phyloP scores from a whole-genome alignment of 2,113 vertebrate species.

The Phoenicopterus ruber region DNA sequence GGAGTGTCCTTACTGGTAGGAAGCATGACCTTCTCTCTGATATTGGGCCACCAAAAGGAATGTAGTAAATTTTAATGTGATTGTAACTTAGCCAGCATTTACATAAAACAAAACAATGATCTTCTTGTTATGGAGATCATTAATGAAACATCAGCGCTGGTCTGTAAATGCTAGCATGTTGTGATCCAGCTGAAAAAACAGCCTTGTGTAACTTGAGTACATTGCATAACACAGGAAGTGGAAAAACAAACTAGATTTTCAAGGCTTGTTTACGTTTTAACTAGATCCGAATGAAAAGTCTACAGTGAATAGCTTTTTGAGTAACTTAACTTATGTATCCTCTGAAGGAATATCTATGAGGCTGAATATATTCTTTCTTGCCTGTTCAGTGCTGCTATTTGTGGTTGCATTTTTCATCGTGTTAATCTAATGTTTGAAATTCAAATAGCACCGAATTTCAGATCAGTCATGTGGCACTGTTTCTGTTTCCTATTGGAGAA shows the following conservation, averaged over 20 bases:
- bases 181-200: constrained; percentile 61
- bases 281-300: not conserved
- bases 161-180: constrained; percentile 43
- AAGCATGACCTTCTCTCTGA: constrained; percentile 1
- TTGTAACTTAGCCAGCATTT: constrained; percentile 42
- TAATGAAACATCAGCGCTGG: constrained; percentile 56
- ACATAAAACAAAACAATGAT: constrained; percentile 52
- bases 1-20: not conserved
- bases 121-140: constrained; percentile 57
- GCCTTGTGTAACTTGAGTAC: constrained; percentile 10
- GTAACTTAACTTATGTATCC: not conserved
- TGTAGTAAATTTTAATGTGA: constrained; percentile 33
- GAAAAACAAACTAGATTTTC: constrained; percentile 48
- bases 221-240: constrained; percentile 31
- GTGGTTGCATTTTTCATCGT: not conserved
- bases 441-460: not conserved
- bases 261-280: constrained; percentile 17
- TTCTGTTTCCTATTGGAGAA: not conserved
- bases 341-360: not conserved
- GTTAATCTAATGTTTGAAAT: not conserved
- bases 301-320: not conserved
- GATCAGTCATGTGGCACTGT: not conserved
- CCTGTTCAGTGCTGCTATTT: not conserved
- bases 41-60: constrained; percentile 16
- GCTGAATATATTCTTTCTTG: not conserved